Base-by-base conservation (phyloP, 2,888 invertebrate genomes). In the Drosophila hawaiiensis region DNA sequence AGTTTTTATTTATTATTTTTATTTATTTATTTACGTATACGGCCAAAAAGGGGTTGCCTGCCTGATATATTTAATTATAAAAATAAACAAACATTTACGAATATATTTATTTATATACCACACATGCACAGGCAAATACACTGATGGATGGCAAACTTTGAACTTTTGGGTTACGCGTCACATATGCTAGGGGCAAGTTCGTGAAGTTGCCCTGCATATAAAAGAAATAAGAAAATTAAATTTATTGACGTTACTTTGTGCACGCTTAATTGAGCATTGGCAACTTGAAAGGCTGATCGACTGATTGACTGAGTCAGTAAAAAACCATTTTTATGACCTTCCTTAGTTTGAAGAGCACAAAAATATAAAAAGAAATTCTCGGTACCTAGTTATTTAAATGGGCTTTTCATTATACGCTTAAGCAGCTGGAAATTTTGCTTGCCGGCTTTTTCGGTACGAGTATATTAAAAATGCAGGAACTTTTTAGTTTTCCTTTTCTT, bases 241-340 rank as follows among this genome's bases (percentile, higher is more conserved):
- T 90, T 87, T 88, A 87, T 87, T 81, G 82, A 83, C 79, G 80
- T 73, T 68, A 73, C 78, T 70, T 75, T 76, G 77, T 75, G 80
- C 76, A 90, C 87, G 87, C 86, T 87, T 87, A 87, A 87, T 87
- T 87, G 86, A 87, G 82, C 87, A 88, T 74, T 83, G 86, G 73
- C 80, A 88, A 90, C 89, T 88, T 83, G 77, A 88, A 87, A 85
- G 90, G 79, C 81, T 60, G 68, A 75, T 67, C 82, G 69, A 73
- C 83, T 84, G 89, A 83, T 81, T 77, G 86, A 85, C 86, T 83
- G 81, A 76, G 80, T 80, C 70, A 70, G 50, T 66, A 64, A 53
- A 68, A 63, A 61, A 59, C 56, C 28, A 69, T 80, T 76, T 73
- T 84, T 74, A 76, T 78, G 85, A 78, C 88, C 83, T 84, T 83